Percentiles rank a stretch among this genome's conserved stretches.
Evolutionary conservation across 1,140 invertebrate genomes (phyloP).

Genomic region (Lepidurus arcticus): DNA sequence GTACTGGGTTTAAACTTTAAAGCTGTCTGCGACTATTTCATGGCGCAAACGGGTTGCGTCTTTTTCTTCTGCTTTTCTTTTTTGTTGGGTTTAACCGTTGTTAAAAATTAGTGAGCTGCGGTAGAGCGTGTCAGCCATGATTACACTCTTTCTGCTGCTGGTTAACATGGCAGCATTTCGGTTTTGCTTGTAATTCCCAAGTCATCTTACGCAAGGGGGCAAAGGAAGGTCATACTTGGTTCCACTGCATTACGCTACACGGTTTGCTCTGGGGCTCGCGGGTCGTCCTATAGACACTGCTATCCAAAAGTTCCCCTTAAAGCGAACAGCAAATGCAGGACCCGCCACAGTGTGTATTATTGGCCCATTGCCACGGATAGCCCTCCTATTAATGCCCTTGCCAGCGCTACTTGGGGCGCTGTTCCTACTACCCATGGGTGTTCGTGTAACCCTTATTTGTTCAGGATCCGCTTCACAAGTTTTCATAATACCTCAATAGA

Average conservation of each 20-base stretch:
- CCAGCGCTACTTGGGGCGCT: too few relatives aligned
- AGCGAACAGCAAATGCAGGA: too few relatives aligned
- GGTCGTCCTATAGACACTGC: too few relatives aligned
- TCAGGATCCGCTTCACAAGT: too few relatives aligned
- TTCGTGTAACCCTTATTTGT: too few relatives aligned
- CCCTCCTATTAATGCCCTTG: too few relatives aligned
- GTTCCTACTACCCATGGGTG: too few relatives aligned
- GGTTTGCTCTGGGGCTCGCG: not conserved
- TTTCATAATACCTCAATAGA: too few relatives aligned
- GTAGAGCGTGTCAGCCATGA: not conserved
- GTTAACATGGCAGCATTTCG: not conserved
- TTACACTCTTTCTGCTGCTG: not conserved
- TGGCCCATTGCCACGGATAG: too few relatives aligned
- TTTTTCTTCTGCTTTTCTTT: not conserved
- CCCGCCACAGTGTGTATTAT: too few relatives aligned
- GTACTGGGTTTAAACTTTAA: not conserved
- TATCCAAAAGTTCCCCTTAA: too few relatives aligned
- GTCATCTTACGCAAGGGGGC: not conserved
- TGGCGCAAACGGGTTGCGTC: not conserved
- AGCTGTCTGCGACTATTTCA: not conserved
- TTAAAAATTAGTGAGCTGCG: not conserved
- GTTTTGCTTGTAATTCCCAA: not conserved
- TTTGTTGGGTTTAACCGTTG: constrained; percentile 1
- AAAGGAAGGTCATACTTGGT: not conserved
- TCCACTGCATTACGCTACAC: not conserved